phyloP scores from a whole-genome alignment of 2,888 invertebrate genomes.

The Toxonevra muliebris region DNA sequence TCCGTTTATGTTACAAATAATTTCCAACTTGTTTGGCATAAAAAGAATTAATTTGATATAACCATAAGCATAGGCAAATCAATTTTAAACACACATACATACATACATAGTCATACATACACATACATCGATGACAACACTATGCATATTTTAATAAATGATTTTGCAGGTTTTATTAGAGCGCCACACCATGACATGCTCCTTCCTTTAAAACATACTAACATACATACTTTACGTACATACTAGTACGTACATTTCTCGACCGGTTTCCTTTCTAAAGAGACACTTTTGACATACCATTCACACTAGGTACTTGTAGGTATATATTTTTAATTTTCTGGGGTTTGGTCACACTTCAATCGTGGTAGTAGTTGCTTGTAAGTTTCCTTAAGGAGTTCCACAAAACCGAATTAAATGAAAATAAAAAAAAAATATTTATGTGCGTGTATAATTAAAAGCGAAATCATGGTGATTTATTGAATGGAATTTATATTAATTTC shows the following conservation, averaged over 20 bases:
- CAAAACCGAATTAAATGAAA: neutral
- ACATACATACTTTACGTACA: too few relatives aligned
- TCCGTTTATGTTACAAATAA: too few relatives aligned
- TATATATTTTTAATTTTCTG: conserved; percentile 1
- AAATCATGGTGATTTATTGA: conserved; percentile 28
- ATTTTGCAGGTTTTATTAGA: conserved; percentile 16
- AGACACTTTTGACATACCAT: neutral
- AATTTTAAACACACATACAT: too few relatives aligned
- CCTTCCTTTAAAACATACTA: neutral
- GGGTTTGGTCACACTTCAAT: neutral
- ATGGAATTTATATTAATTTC: conserved; percentile 24
- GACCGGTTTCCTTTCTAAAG: conserved; percentile 43
- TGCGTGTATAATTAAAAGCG: conserved; percentile 19
- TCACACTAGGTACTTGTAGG: neutral
- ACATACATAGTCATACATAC: too few relatives aligned
- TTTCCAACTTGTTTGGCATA: too few relatives aligned
- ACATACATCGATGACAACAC: too few relatives aligned
- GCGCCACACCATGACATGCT: conserved; percentile 20
- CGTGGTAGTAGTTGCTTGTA: neutral
- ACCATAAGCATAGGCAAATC: too few relatives aligned
- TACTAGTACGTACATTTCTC: neutral
- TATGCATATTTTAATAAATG: conserved; percentile 9
- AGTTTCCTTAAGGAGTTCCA: conserved; percentile 13
- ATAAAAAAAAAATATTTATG: neutral
- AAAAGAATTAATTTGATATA: too few relatives aligned